A percentile compares a stretch with the other conserved stretches of the same genome.
Conservation (phyloP, 2,113 vertebrate genomes). For the Hirundichthys speculiger region DNA sequence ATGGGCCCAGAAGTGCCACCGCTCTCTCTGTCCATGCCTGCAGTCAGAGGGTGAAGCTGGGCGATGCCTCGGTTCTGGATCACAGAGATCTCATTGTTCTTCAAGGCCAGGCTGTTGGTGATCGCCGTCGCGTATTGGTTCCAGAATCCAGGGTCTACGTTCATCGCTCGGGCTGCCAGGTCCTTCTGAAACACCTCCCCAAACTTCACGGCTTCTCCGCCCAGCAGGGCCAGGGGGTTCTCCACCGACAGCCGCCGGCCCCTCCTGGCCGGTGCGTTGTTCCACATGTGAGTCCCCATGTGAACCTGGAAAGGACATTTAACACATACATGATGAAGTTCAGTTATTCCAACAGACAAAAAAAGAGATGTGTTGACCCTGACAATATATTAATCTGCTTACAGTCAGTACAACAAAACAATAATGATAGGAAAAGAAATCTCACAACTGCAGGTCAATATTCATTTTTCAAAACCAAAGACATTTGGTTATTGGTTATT, state of each 20-base stretch:
- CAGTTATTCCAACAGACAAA: no score
- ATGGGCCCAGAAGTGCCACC: conserved; percentile 82
- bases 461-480: no score
- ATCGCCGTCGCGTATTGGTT: conserved; percentile 96
- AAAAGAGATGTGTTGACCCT: no score
- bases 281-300: conserved; percentile 99
- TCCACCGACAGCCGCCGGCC: conserved; percentile 95
- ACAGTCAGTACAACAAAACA: no score
- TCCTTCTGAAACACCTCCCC: conserved; percentile 98
- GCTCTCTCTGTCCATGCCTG: conserved; percentile 58
- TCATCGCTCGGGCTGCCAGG: conserved; percentile 92
- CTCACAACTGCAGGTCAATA: no score
- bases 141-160: conserved; percentile 94
- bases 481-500: no score
- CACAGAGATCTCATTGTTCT: conserved; percentile 99
- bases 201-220: conserved; percentile 91
- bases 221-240: conserved; percentile 94
- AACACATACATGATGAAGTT: neutral
- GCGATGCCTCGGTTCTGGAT: conserved; percentile 95
- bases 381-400: no score
- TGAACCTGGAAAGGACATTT: conserved; percentile 85
- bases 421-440: no score
- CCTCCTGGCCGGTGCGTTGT: conserved; percentile 92
- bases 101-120: conserved; percentile 93
- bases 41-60: conserved; percentile 88